phyloP scores from a whole-genome alignment of 2,888 invertebrate species.

The Pyrrhia umbra region DNA sequence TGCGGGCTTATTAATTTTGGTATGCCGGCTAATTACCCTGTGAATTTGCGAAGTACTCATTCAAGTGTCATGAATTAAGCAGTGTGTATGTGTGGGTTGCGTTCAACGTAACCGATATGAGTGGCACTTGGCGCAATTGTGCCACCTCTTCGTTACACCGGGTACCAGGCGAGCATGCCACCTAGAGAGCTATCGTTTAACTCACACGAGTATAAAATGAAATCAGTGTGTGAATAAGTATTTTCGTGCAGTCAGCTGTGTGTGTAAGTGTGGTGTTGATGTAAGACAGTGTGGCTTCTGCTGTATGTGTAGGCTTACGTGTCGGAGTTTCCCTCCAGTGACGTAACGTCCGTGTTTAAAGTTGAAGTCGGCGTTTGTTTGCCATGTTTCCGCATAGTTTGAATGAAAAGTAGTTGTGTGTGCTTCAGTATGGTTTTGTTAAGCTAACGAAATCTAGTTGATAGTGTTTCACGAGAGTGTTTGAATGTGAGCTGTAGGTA shows the following conservation, averaged over 20 bases:
- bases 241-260: conserved; percentile 47
- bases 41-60: conserved; percentile 85
- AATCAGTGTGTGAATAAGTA: conserved; percentile 65
- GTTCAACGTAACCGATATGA: conserved; percentile 78
- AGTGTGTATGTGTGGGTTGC: conserved; percentile 73
- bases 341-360: conserved; percentile 76
- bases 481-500: conserved; percentile 63
- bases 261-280: conserved; percentile 60
- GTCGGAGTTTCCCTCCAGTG: conserved; percentile 72
- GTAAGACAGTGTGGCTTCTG: conserved; percentile 61
- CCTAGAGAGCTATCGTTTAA: conserved; percentile 69
- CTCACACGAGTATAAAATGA: conserved; percentile 67
- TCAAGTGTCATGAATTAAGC: conserved; percentile 84
- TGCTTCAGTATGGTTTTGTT: conserved; percentile 74
- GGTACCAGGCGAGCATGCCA: conserved; percentile 78
- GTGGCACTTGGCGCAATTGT: conserved; percentile 76
- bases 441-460: conserved; percentile 76
- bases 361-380: conserved; percentile 77
- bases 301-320: conserved; percentile 67
- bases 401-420: conserved; percentile 81
- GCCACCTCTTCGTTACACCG: conserved; percentile 84
- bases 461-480: conserved; percentile 70
- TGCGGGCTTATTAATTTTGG: conserved; percentile 86
- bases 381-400: conserved; percentile 79
- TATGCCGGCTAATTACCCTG: conserved; percentile 88